Conservation (phyloP, 2,113 vertebrate genomes). For the Poicephalus gulielmi region DNA sequence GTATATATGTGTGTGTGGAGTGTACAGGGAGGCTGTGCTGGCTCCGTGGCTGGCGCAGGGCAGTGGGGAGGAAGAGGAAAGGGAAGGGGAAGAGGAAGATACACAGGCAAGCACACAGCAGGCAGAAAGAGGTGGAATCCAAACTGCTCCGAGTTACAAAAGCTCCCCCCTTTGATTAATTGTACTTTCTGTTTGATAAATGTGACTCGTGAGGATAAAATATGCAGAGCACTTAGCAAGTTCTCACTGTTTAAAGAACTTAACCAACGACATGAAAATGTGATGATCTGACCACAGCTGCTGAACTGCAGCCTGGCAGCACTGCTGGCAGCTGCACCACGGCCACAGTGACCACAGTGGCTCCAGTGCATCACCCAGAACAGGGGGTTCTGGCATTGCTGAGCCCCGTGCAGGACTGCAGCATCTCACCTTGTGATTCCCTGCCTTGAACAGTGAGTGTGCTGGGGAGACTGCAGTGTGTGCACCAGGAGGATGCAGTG, state of each 20-base stretch:
- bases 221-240: constrained; percentile 66
- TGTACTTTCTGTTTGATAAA: constrained; percentile 67
- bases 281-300: neutral
- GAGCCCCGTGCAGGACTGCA: neutral
- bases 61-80: neutral
- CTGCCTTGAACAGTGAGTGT: neutral
- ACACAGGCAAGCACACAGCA: neutral
- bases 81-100: neutral
- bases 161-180: constrained; percentile 56
- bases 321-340: neutral
- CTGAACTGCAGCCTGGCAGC: neutral
- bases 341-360: neutral
- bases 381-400: neutral
- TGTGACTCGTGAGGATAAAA: constrained; percentile 61
- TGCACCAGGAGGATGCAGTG: neutral
- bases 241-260: constrained; percentile 69
- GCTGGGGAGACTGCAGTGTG: neutral
- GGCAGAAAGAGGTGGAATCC: neutral
- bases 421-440: neutral
- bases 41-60: neutral
- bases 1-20: neutral
- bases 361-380: neutral
- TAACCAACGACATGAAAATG: constrained; percentile 61
- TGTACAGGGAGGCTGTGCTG: neutral
- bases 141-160: neutral